phyloP scores from a whole-genome alignment of 2,797 vertebrate species.

The Pteropus rufus region DNA sequence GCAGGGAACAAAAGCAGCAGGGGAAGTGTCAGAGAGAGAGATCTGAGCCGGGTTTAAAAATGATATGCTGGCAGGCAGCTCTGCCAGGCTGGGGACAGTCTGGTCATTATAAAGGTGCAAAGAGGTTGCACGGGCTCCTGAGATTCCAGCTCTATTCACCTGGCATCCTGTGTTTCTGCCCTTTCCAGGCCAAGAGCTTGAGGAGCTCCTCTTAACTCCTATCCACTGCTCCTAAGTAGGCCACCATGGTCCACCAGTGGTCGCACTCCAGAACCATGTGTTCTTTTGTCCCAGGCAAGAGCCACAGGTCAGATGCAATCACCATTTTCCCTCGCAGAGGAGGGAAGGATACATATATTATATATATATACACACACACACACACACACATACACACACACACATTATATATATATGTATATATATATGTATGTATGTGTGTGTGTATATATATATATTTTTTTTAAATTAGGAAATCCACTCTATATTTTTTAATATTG shows the following conservation, averaged over 20 bases:
- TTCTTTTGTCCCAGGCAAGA: slow-evolving; percentile 54
- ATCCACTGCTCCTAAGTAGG: neutral
- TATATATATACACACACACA: too few relatives aligned
- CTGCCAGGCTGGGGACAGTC: neutral
- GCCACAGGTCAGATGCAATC: neutral
- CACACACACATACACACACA: too few relatives aligned
- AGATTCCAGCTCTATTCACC: neutral
- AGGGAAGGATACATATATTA: neutral
- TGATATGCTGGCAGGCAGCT: slow-evolving; percentile 44
- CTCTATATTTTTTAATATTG: slow-evolving; percentile 66
- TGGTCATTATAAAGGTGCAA: neutral
- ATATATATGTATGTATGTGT: rapidly evolving
- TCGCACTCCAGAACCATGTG: neutral
- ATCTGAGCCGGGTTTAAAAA: slow-evolving; percentile 62
- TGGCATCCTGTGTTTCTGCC: rapidly evolving
- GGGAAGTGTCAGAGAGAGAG: slow-evolving; percentile 59
- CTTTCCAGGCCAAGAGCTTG: neutral
- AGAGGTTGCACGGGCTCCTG: neutral
- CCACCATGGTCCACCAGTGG: rapidly evolving
- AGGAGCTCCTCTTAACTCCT: neutral
- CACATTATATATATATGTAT: too few relatives aligned
- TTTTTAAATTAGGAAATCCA: slow-evolving; percentile 70
- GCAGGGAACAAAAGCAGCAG: slow-evolving; percentile 53
- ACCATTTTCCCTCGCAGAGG: neutral
- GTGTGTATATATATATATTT: neutral